These are phyloP conservation scores for Eulemur rufifrons DNA, from an alignment of 2,113 vertebrate genomes.

Conservation along the genomic window DNA sequence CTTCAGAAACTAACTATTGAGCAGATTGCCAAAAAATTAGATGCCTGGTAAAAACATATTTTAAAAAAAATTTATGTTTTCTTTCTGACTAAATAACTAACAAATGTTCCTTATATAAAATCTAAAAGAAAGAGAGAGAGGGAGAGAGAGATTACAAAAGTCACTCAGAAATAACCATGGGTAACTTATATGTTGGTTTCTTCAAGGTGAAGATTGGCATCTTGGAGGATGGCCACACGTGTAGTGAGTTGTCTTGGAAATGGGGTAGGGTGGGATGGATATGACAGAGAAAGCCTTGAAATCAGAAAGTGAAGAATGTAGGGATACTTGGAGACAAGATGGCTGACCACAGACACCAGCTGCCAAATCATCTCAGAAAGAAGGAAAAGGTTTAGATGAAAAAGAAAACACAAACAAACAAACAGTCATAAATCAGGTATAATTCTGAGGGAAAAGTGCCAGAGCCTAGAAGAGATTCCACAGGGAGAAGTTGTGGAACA, in stretches of 20 bases:
- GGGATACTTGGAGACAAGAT: no score
- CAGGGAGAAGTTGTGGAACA: no score
- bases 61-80: not conserved
- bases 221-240: not conserved
- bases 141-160: not conserved
- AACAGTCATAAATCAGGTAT: no score
- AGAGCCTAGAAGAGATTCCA: no score
- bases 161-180: not conserved
- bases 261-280: fast-evolving
- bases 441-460: no score
- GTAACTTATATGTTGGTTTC: not conserved
- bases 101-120: slow-evolving; percentile 9
- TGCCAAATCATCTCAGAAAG: no score
- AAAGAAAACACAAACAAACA: no score
- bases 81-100: not conserved
- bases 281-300: not conserved
- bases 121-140: not conserved
- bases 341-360: no score
- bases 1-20: not conserved
- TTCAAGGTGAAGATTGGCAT: not conserved
- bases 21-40: not conserved
- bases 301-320: not conserved
- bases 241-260: not conserved
- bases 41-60: slow-evolving; percentile 46
- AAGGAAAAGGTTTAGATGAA: no score